Evolutionary conservation across 2,797 vertebrate species (phyloP).

Genomic region (Sardinella longiceps): DNA sequence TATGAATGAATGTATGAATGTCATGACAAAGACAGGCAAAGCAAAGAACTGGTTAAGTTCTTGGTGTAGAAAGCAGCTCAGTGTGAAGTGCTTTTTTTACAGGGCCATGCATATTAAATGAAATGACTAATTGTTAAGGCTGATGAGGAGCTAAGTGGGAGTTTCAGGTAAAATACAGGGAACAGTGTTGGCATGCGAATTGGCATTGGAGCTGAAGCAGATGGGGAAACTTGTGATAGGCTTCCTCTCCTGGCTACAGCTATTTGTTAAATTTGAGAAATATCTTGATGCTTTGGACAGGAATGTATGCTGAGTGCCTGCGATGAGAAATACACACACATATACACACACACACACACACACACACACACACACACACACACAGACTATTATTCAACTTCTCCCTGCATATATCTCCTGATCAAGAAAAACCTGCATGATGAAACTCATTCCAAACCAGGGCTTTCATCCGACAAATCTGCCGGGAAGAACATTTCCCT

Average conservation of each 20-base stretch:
- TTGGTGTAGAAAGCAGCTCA: background rate
- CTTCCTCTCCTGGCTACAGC: conserved; percentile 61
- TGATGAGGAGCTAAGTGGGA: background rate
- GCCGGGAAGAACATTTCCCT: conserved; percentile 31
- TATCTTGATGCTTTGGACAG: conserved; percentile 51
- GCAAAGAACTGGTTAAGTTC: background rate
- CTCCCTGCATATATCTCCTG: conserved; percentile 2
- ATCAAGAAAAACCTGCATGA: conserved; percentile 13
- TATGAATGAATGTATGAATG: background rate
- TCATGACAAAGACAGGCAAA: background rate
- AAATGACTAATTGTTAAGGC: background rate
- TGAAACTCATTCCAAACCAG: conserved; percentile 22
- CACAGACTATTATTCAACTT: conserved; percentile 38
- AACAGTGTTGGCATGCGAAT: conserved; percentile 15
- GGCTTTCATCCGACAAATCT: background rate
- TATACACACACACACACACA: too few species aligned
- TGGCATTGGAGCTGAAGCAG: conserved; percentile 48
- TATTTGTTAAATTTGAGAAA: conserved; percentile 57
- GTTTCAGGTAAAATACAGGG: background rate
- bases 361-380: too few species aligned
- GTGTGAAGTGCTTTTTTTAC: background rate
- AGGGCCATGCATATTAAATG: background rate
- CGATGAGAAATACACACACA: conserved; percentile 35
- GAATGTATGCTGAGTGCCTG: conserved; percentile 43
- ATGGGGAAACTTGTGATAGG: conserved; percentile 55